Conservation (phyloP, 2,113 vertebrate species). For the Rhombomys opimus region DNA sequence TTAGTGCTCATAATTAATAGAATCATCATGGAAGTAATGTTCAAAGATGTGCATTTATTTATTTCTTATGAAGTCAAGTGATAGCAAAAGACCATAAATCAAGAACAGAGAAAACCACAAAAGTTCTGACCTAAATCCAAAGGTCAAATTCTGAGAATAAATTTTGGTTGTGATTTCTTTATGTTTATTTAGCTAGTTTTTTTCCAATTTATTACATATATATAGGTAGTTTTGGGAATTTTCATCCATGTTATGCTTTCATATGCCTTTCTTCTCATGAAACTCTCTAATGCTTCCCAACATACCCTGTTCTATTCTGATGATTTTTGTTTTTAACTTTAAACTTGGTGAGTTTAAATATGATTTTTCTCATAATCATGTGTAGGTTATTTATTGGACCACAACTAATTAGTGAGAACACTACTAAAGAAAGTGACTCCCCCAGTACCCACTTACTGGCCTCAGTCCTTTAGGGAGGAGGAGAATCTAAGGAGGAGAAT, state of each 20-base stretch:
- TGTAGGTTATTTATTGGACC: neutral
- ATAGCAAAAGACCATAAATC: neutral
- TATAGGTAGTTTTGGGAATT: neutral
- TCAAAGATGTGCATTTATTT: neutral
- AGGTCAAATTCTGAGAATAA: neutral
- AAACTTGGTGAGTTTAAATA: neutral
- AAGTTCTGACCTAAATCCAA: neutral
- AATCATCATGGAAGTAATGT: conserved; percentile 30
- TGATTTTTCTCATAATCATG: neutral
- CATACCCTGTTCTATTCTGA: neutral
- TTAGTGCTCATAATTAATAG: conserved; percentile 18
- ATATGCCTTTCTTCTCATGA: neutral
- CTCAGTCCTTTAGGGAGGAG: neutral
- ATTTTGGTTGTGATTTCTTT: neutral
- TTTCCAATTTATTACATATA: neutral
- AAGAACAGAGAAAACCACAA: neutral
- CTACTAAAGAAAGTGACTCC: neutral
- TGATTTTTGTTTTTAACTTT: neutral
- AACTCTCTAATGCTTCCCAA: too few relatives aligned
- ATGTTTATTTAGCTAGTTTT: neutral
- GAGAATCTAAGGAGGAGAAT: neutral
- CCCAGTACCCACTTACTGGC: too few relatives aligned
- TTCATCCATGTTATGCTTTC: neutral
- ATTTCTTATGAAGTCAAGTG: neutral
- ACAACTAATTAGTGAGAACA: neutral